Evolutionary conservation across 2,113 vertebrate genomes (phyloP).

Genomic region (Antidorcas marsupialis): DNA sequence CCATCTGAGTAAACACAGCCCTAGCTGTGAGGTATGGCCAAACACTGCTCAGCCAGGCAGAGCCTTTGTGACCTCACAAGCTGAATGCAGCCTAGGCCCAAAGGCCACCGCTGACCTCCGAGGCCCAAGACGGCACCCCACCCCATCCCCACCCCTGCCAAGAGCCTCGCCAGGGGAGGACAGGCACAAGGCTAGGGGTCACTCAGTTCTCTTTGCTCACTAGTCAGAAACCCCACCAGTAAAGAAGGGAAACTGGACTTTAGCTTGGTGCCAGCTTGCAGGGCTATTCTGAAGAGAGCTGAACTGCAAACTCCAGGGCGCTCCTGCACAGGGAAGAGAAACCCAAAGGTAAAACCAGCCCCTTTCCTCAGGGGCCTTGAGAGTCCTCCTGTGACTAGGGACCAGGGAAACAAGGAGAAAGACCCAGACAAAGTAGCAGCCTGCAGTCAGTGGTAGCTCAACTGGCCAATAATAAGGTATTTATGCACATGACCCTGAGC

Average conservation of each 20-base stretch:
- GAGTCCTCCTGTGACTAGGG: background rate
- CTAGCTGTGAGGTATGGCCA: conserved; percentile 33
- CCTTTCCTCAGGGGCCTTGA: background rate
- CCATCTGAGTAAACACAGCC: conserved; percentile 65
- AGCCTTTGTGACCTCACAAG: background rate
- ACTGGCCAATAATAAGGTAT: background rate
- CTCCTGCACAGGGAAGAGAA: background rate
- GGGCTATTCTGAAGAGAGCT: background rate
- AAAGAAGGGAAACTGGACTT: background rate
- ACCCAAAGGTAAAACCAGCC: background rate
- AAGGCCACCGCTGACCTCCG: background rate
- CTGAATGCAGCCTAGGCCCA: background rate
- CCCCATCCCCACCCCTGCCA: background rate
- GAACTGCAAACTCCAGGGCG: background rate
- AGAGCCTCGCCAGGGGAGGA: background rate
- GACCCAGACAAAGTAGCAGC: background rate
- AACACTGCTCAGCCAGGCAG: background rate
- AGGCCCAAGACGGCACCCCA: background rate
- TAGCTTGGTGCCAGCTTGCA: background rate
- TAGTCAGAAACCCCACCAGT: background rate
- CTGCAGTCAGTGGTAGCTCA: background rate
- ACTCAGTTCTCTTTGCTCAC: background rate
- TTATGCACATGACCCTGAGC: background rate
- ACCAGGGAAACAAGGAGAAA: background rate
- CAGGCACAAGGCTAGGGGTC: background rate